Base-by-base conservation (phyloP, 2,888 invertebrate species). In the Pycnomerus fuliginosus region DNA sequence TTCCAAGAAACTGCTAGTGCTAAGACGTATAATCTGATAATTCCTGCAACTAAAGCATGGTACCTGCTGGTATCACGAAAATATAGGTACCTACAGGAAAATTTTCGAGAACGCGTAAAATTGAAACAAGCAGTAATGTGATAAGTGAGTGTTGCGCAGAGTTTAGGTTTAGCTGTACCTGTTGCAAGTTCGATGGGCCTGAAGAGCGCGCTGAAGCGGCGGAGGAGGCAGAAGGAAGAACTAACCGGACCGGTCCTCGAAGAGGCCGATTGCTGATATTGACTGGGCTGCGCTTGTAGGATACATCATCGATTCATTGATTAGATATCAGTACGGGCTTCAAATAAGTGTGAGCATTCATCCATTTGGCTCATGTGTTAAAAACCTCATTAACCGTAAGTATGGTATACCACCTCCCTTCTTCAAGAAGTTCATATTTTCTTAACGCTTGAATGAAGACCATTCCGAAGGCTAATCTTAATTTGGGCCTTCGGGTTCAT, bases 251-350 rank as follows among this genome's bases (percentile, higher is more conserved):
- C 68, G 68, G 69, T 68, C 65, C 30, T 48, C 38, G 29, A 29
- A 42, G 35, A 15, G 37, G 54, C 58, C 56, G 67, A 67, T 66
- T 65, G 57, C 53, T 56, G 67, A 67, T 67, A 68, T 60, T 60
- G 61, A 46, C 58, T 52, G 55, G 60, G 58, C 60, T 62, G 62
- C 49, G 60, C 60, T 65, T 58, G 58, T n/a, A n/a, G 64, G 61
- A 67, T 64, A 64, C 65, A 67, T 69, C 67, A 67, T 67, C 67
- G 69, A 69, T 69, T 67, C 69, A 68, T 68, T 69, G 69, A 69
- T 69, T 69, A 69, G 69, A 69, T 69, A 68, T 64, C 65, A 56
- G 60, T 58, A 53, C 53, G 53, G 45, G 56, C 61, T 61, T 64
- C 63, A 61, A 65, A 66, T 62, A 64, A 62, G 64, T 62, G 62